A percentile compares a stretch with the other conserved stretches of the same genome.
phyloP scores from a whole-genome alignment of 2,888 invertebrate genomes.

The Diachrysia chrysitis region DNA sequence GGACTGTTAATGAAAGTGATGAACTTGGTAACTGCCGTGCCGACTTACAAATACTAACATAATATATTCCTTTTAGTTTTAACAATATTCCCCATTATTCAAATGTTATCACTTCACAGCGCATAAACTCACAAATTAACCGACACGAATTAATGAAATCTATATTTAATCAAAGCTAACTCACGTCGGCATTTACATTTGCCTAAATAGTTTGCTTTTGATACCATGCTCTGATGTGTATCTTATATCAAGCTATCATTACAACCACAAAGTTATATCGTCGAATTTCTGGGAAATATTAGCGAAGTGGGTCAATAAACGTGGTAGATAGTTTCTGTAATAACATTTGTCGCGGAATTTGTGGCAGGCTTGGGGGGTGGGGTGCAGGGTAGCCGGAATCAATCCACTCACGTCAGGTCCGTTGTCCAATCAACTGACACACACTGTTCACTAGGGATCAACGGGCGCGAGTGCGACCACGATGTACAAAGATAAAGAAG shows the following conservation, averaged over 20 bases:
- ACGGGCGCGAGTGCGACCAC: conserved; percentile 60
- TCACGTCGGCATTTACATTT: conserved; percentile 49
- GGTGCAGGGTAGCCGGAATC: conserved; percentile 73
- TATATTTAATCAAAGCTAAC: conserved; percentile 55
- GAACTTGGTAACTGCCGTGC: conserved; percentile 38
- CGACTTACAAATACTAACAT: conserved; percentile 15
- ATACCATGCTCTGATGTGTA: conserved; percentile 52
- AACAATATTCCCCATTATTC: conserved; percentile 27
- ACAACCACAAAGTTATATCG: conserved; percentile 59
- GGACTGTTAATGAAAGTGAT: conserved; percentile 51
- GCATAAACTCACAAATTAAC: conserved; percentile 47
- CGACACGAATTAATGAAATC: conserved; percentile 45
- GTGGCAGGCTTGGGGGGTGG: conserved; percentile 52
- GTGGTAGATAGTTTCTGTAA: conserved; percentile 79
- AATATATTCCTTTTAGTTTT: conserved; percentile 8
- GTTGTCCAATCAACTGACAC: conserved; percentile 87
- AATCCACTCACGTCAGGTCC: conserved; percentile 85
- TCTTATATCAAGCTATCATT: conserved; percentile 59
- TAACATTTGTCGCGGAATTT: conserved; percentile 81
- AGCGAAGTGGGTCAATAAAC: conserved; percentile 77
- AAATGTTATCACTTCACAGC: conserved; percentile 39
- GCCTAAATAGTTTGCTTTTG: conserved; percentile 52
- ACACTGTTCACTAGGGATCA: conserved; percentile 84
- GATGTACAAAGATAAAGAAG: conserved; percentile 64
- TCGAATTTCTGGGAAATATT: conserved; percentile 65